phyloP scores from a whole-genome alignment of 2,888 invertebrate species.

The Altica lythri region DNA sequence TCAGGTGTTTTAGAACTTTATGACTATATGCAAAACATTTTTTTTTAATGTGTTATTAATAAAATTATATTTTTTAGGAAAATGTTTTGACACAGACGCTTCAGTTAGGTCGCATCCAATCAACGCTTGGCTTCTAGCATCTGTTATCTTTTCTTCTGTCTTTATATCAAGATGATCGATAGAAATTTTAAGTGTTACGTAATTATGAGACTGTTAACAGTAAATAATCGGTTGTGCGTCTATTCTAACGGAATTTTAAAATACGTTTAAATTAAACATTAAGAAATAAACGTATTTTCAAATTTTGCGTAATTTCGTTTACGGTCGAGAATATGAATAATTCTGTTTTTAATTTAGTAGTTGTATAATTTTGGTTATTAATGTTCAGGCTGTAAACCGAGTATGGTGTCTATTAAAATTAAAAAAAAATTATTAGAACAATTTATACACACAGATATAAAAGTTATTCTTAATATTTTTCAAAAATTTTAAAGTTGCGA shows the following conservation, averaged over 20 bases:
- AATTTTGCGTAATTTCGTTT: conserved; percentile 1
- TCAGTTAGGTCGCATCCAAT: conserved; percentile 36
- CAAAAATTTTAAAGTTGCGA: too few species aligned
- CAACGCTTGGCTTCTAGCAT: conserved; percentile 30
- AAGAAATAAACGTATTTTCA: conserved; percentile 8
- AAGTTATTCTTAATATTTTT: too few species aligned
- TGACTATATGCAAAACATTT: neutral
- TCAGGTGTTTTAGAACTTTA: too few species aligned
- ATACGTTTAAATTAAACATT: conserved; percentile 20
- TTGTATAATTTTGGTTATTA: neutral
- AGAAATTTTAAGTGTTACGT: conserved; percentile 42
- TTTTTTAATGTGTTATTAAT: neutral
- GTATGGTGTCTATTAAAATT: neutral
- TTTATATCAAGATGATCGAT: conserved; percentile 49
- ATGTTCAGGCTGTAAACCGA: conserved; percentile 1
- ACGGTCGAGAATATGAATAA: neutral
- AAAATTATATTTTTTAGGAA: conserved; percentile 59
- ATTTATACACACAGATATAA: too few species aligned
- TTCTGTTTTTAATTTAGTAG: neutral
- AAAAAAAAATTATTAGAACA: neutral
- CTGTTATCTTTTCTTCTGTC: conserved; percentile 23
- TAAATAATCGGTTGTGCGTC: conserved; percentile 48
- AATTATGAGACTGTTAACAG: conserved; percentile 49
- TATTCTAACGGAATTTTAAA: conserved; percentile 30
- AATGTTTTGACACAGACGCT: conserved; percentile 63